Percentiles rank a stretch among this genome's conserved stretches.
Conservation (phyloP, 2,888 invertebrate species). For the Cinara cedri region DNA sequence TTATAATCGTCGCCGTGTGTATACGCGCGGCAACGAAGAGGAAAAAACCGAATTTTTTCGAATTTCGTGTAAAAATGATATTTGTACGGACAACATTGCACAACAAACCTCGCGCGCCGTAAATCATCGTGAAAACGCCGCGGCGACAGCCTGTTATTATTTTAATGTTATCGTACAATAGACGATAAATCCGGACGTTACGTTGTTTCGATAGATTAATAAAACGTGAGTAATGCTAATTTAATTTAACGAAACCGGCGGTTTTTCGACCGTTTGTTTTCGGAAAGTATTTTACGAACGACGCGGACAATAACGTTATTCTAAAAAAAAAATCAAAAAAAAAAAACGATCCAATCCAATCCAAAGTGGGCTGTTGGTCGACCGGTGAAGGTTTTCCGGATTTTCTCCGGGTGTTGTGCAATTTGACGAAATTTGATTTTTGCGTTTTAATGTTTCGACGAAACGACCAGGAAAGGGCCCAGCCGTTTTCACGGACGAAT, state of each 20-base stretch:
- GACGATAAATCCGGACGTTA: background rate
- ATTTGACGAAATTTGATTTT: no score
- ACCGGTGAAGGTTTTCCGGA: no score
- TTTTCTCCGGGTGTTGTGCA: no score
- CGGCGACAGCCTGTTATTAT: constrained; percentile 11
- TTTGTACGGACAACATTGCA: background rate
- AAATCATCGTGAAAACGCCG: background rate
- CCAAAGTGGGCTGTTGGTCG: no score
- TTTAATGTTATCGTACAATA: constrained; percentile 6
- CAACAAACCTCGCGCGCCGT: background rate
- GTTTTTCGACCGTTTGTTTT: background rate
- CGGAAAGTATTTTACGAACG: no score
- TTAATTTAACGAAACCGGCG: background rate
- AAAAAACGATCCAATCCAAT: no score
- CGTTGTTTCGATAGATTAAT: constrained; percentile 12
- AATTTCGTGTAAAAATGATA: background rate
- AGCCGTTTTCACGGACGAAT: no score
- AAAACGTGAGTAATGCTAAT: background rate
- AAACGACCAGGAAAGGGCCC: no score
- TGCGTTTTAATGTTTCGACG: no score
- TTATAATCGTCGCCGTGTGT: constrained; percentile 10
- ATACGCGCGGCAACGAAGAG: background rate
- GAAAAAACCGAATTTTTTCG: constrained; percentile 7
- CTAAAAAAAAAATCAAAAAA: no score
- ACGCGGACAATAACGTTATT: no score